Evolutionary conservation across 2,888 invertebrate species (phyloP).

Genomic region (Parasteatoda lunata): DNA sequence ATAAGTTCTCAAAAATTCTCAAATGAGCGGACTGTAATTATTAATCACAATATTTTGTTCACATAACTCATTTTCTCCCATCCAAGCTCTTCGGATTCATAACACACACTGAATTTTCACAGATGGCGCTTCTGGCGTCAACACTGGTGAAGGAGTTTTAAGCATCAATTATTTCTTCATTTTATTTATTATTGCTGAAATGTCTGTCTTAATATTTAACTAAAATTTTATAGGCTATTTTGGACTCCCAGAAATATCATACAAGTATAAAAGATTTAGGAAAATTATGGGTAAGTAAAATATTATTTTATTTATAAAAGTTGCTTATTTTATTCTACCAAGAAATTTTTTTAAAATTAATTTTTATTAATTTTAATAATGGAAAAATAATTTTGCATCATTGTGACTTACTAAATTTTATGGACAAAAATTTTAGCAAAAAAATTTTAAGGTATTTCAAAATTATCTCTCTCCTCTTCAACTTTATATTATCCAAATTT

Average conservation of each 20-base stretch:
- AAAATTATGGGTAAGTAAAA: constrained; percentile 87
- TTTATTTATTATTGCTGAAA: neutral
- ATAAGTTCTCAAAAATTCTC: no score
- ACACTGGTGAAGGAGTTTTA: no score
- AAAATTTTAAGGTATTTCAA: no score
- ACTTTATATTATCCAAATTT: no score
- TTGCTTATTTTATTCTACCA: neutral
- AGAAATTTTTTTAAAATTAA: neutral
- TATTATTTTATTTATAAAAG: neutral
- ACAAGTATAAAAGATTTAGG: constrained; percentile 89
- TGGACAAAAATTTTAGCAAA: no score
- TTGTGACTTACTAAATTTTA: neutral
- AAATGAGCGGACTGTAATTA: no score
- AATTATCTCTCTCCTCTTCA: no score
- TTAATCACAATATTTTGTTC: no score
- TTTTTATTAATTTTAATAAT: neutral
- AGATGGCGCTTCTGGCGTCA: no score
- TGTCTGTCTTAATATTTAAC: constrained; percentile 14
- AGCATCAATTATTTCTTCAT: neutral
- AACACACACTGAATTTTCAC: no score
- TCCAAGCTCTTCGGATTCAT: no score
- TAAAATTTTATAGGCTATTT: constrained; percentile 76
- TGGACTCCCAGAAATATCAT: constrained; percentile 88
- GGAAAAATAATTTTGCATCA: neutral
- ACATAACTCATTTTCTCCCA: no score